A percentile compares a stretch with the other conserved stretches of the same genome.
phyloP scores from a whole-genome alignment of 2,797 vertebrate genomes.

The Tokudaia tokunoshimensis region DNA sequence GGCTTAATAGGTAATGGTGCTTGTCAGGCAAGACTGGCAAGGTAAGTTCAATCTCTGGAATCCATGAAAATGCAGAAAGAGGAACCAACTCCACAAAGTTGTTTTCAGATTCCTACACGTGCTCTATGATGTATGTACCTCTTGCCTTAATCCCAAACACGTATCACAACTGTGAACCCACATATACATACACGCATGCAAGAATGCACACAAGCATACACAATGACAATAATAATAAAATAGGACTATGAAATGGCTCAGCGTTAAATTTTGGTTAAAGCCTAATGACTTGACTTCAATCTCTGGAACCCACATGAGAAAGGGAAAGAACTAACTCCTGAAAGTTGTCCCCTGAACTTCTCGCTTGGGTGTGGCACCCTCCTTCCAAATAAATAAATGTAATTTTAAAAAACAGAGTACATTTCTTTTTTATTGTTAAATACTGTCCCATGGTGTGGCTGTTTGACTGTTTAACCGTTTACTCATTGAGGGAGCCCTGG shows the following conservation, averaged over 20 bases:
- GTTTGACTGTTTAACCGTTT: not conserved
- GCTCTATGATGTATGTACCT: not conserved
- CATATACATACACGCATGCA: not conserved
- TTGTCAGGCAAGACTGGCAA: not conserved
- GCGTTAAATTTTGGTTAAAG: not conserved
- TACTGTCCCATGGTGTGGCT: not conserved
- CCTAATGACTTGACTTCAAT: not conserved
- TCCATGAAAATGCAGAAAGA: too few species aligned
- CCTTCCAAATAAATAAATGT: not conserved
- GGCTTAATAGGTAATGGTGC: too few species aligned
- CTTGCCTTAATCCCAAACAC: not conserved
- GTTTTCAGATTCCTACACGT: too few species aligned
- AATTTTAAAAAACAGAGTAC: not conserved
- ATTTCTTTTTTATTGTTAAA: conserved; percentile 16
- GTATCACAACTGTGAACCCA: not conserved
- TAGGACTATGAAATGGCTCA: not conserved
- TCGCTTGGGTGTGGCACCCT: not conserved
- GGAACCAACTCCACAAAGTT: not conserved
- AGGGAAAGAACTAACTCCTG: not conserved
- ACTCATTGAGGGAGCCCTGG: not conserved
- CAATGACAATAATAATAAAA: not conserved
- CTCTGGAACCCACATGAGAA: not conserved
- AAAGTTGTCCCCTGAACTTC: not conserved
- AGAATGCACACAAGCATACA: not conserved
- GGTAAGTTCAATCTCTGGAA: not conserved